Percentiles rank a stretch among this genome's conserved stretches.
Conservation (phyloP, 2,113 vertebrate genomes). For the Kobus ellipsiprymnus region DNA sequence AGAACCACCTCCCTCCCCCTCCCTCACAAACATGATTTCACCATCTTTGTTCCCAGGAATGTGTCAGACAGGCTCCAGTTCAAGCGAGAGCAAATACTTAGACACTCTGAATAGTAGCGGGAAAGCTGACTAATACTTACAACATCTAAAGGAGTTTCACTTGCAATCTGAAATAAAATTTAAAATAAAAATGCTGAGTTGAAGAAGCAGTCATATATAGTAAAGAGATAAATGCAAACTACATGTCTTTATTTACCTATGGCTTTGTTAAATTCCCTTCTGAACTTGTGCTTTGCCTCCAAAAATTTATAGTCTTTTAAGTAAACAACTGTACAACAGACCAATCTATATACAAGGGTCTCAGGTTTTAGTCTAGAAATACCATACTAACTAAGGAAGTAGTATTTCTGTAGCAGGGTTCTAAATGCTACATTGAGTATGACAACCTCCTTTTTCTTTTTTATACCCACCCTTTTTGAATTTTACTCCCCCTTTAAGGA, state of each 20-base stretch:
- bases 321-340: background rate
- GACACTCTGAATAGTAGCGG: constrained; percentile 23
- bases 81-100: background rate
- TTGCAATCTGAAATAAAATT: constrained; percentile 90
- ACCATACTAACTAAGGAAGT: background rate
- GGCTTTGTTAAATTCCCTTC: constrained; percentile 1
- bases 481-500: background rate
- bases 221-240: constrained; percentile 18
- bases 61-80: background rate
- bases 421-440: background rate
- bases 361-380: constrained; percentile 7
- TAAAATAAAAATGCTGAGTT: constrained; percentile 44
- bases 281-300: background rate
- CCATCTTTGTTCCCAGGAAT: background rate
- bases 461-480: background rate
- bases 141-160: constrained; percentile 97
- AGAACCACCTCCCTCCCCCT: background rate
- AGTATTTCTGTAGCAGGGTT: background rate
- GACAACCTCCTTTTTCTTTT: background rate
- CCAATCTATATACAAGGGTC: background rate
- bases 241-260: background rate
- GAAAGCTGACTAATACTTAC: constrained; percentile 83
- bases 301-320: constrained; percentile 1
- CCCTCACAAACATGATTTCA: background rate
- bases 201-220: constrained; percentile 4